Base-by-base conservation (phyloP, 2,113 vertebrate species). In the Rhynchopsitta pachyrhyncha region DNA sequence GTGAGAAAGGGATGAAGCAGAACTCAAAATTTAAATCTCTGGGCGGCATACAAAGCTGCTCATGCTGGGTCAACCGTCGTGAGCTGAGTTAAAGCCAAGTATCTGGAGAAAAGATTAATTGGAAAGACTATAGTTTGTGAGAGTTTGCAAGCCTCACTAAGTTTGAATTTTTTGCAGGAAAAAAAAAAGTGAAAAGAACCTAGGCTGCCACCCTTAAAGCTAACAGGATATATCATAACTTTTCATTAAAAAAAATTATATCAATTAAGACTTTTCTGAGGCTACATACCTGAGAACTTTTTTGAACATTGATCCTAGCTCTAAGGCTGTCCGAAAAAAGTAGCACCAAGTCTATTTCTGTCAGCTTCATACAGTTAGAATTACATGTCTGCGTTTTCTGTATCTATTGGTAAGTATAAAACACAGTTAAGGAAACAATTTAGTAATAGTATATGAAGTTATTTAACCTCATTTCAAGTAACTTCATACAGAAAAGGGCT, bases 101-200 rank as follows among this genome's bases (percentile, higher is more conserved):
- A 18, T 29, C 8, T 73, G 39, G 18, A 86, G 23, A 81, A 86
- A 76, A 76, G 4, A 29, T 1, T 9, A 29, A 3, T 59, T 68
- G 37, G 8, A 22, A 92, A 57, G 13, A 28, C 6, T 57, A 14
- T 12, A 0, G 44, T 35, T 28, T 10, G 4, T 80, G 73, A 79
- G 11, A 68, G n/a, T 27, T 70, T 82, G 3, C 4, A 90, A 59
- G 4, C 23, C 3, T 68, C 5, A 5, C 2, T 50, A 42, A 25
- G 41, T 78, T n/a, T 74, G 3, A 11, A 14, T 24, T 69, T 57
- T 25, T 25, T 25, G 1, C 2, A 29, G 11, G 2, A 0, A 2
- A 31, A 14, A 7, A 6, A 31, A 71, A 46, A 8, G 16, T 29
- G 11, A 11, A 35, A 66, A 10, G 35, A 6, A 2, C 37, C 11